Evolutionary conservation across 2,797 vertebrate species (phyloP).

Genomic region (Anguilla pacifica): DNA sequence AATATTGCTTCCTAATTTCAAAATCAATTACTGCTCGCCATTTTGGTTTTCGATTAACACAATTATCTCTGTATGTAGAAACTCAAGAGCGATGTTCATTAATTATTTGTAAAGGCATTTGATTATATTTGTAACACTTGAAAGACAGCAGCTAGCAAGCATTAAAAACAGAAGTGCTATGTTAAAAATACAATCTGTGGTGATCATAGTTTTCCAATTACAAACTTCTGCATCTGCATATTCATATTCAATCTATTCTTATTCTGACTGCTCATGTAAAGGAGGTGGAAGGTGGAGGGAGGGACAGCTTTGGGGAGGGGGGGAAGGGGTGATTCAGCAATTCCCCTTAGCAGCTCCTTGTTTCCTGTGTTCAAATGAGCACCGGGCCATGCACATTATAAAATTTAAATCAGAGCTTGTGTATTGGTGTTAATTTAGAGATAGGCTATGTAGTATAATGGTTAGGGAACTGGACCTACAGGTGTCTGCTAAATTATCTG

Average conservation of each 20-base stretch:
- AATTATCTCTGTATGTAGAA: too few species aligned
- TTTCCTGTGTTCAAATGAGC: background rate
- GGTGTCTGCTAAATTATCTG: background rate
- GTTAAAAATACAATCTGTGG: background rate
- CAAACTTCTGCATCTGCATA: background rate
- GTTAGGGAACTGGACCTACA: background rate
- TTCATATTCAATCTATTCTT: background rate
- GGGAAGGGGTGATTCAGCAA: background rate
- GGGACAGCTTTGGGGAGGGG: background rate
- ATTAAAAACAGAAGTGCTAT: background rate
- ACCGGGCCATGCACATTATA: background rate
- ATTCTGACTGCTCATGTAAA: background rate
- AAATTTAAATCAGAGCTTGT: background rate
- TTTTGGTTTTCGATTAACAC: background rate
- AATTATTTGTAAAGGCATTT: slow-evolving; percentile 13
- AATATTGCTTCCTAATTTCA: slow-evolving; percentile 5
- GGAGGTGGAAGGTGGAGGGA: background rate
- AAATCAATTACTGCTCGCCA: background rate
- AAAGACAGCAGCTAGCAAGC: background rate
- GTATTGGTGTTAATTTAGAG: background rate
- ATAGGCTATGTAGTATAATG: background rate
- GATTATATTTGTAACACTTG: background rate
- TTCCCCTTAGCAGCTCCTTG: background rate
- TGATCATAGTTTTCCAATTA: background rate
- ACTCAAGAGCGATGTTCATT: background rate